Conservation (phyloP, 1,140 invertebrate species). For the Conus ventricosus region DNA sequence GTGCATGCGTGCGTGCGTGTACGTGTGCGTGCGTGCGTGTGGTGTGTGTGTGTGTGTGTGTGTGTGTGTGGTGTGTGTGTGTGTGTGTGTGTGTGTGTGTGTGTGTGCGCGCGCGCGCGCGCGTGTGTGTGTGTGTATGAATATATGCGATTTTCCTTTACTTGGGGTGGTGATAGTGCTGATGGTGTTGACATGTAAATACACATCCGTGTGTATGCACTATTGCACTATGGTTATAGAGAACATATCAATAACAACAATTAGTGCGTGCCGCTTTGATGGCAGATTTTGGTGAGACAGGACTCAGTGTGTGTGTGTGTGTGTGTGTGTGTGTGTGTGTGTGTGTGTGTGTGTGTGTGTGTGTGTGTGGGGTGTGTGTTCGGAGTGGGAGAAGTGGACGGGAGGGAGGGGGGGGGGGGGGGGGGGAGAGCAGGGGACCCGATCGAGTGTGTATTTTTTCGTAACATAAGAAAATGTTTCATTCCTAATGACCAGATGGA, state of each 20-base stretch:
- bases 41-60: background rate
- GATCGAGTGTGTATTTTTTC: background rate
- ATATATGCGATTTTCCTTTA: too few relatives aligned
- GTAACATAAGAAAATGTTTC: too few relatives aligned
- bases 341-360: too few relatives aligned
- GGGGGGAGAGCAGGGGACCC: background rate
- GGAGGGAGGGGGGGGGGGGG: too few relatives aligned
- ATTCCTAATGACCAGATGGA: too few relatives aligned
- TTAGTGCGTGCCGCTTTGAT: background rate
- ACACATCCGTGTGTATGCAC: background rate
- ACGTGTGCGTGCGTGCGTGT: background rate
- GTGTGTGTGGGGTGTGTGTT: too few relatives aligned
- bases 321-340: too few relatives aligned
- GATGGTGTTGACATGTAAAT: background rate
- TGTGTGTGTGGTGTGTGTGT: constrained; percentile 19
- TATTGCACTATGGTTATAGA: background rate
- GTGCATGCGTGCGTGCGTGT: constrained; percentile 7
- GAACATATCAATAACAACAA: background rate
- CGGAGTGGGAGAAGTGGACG: too few relatives aligned
- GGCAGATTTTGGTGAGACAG: background rate
- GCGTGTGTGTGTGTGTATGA: background rate
- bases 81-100: constrained; percentile 19
- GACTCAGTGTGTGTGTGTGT: too few relatives aligned
- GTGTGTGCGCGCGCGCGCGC: constrained; percentile 10
- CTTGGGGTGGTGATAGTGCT: background rate